Evolutionary conservation across 2,113 vertebrate species (phyloP).

Genomic region (Lophius piscatorius): DNA sequence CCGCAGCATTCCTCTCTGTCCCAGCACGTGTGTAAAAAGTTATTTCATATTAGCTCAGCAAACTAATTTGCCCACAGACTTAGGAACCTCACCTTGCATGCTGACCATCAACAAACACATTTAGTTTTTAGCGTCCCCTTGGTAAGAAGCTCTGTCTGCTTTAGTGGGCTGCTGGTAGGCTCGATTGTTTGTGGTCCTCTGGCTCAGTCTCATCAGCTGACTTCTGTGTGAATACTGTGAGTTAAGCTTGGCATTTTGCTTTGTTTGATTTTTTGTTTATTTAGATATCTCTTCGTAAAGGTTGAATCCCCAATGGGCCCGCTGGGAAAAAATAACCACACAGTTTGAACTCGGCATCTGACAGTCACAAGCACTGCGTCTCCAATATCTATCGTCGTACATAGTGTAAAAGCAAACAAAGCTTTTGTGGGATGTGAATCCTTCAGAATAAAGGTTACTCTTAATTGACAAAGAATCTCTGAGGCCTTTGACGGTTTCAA

Average conservation of each 20-base stretch:
- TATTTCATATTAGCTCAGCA: constrained; percentile 11
- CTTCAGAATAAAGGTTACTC: constrained; percentile 59
- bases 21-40: background rate
- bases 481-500: constrained; percentile 60
- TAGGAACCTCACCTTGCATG: background rate
- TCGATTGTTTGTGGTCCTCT: constrained; percentile 29
- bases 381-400: constrained; percentile 50
- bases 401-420: constrained; percentile 51
- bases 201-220: constrained; percentile 15
- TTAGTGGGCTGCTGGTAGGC: background rate
- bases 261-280: constrained; percentile 54
- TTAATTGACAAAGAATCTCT: constrained; percentile 66
- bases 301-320: constrained; percentile 53
- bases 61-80: constrained; percentile 2
- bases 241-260: constrained; percentile 43
- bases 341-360: constrained; percentile 49
- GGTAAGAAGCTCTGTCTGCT: constrained; percentile 24
- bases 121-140: constrained; percentile 12
- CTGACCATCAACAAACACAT: background rate
- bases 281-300: constrained; percentile 65
- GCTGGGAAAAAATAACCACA: constrained; percentile 18
- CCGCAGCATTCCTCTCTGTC: background rate
- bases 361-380: constrained; percentile 47
- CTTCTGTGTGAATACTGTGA: constrained; percentile 1
- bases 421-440: constrained; percentile 47